Evolutionary conservation across 2,888 invertebrate species (phyloP), one percentile per base, ranked within the genome.

Genomic region (Drosophila lutescens): DNA sequence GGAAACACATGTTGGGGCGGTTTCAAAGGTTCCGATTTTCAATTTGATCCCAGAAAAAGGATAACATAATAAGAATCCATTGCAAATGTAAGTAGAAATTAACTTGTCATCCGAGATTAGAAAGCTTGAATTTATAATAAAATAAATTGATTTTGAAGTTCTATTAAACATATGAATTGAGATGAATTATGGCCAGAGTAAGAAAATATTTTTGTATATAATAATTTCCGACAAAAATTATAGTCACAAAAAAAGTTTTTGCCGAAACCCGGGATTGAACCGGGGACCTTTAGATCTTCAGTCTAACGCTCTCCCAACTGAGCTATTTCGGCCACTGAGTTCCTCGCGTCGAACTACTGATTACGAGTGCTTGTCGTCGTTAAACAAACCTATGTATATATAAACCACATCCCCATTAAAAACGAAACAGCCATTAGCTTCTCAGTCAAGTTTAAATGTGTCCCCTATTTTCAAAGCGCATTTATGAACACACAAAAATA

Each of bases 271-370:
- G 94, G 94, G 94, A 94, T 94, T 93, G 94, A 95, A 95, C 94
- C 94, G 93, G 94, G 94, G 94, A 94, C 94, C 93, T 94, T 94
- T 94, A 94, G 94, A 94, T 94, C 94, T 94, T 94, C 94, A 94
- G 94, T 95, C 95, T 95, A 95, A 95, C 95, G 95, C 95, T 95
- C 95, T 95, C 95, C 95, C 95, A 95, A 95, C 95, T 95, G 95
- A 95, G 95, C 95, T 95, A 95, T 95, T 95, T 95, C 95, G 95
- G 95, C 94, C 13, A 10, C 1, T 49, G 47, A 0, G 0, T 0
- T 0, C 0, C 0, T 0, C 0, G 0, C 0, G 2, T 2, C 66
- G 1, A 59, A 51, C 7, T 17, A 26, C 12, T 9, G 4, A 32
- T 7, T 58, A 51, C 40, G n/a, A 4, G 34, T 1, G 17, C 12